These are phyloP conservation scores for Carapus acus DNA, from an alignment of 2,797 vertebrate genomes.

Conservation along the genomic window DNA sequence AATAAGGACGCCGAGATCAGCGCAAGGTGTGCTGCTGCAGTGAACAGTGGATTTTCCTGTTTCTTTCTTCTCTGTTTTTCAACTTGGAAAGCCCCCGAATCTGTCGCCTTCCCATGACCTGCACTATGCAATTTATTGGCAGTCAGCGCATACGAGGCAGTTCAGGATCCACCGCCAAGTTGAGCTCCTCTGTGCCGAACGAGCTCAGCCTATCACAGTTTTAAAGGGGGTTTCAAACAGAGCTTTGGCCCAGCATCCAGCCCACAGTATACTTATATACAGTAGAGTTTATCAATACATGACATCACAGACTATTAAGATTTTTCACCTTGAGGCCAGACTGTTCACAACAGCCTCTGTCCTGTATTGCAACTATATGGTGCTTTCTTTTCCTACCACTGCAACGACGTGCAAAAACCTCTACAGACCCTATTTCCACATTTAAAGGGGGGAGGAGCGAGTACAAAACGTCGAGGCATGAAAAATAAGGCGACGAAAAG, in stretches of 20 bases:
- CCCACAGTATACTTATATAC: conserved; percentile 48
- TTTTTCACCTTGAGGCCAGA: conserved; percentile 58
- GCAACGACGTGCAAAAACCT: conserved; percentile 42
- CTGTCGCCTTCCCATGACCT: too few relatives aligned
- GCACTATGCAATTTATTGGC: too few relatives aligned
- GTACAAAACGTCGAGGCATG: conserved; percentile 52
- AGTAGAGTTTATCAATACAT: conserved; percentile 42
- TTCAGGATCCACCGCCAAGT: conserved; percentile 25
- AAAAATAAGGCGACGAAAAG: conserved; percentile 59
- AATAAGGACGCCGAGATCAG: conserved; percentile 1
- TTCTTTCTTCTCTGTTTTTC: too few relatives aligned
- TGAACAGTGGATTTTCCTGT: conserved; percentile 21
- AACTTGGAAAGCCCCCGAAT: conserved; percentile 44
- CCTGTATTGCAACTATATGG: conserved; percentile 64
- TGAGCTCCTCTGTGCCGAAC: conserved; percentile 19
- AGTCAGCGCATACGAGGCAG: conserved; percentile 7
- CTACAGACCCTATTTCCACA: conserved; percentile 40
- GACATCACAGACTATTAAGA: conserved; percentile 55
- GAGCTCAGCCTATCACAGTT: conserved; percentile 44
- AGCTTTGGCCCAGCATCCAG: conserved; percentile 28
- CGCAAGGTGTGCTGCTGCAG: conserved; percentile 12
- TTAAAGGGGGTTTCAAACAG: conserved; percentile 33
- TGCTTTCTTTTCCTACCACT: conserved; percentile 26
- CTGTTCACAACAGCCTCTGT: conserved; percentile 69
- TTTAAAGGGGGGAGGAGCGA: conserved; percentile 59